phyloP scores from a whole-genome alignment of 2,113 vertebrate species.

The Charina bottae region DNA sequence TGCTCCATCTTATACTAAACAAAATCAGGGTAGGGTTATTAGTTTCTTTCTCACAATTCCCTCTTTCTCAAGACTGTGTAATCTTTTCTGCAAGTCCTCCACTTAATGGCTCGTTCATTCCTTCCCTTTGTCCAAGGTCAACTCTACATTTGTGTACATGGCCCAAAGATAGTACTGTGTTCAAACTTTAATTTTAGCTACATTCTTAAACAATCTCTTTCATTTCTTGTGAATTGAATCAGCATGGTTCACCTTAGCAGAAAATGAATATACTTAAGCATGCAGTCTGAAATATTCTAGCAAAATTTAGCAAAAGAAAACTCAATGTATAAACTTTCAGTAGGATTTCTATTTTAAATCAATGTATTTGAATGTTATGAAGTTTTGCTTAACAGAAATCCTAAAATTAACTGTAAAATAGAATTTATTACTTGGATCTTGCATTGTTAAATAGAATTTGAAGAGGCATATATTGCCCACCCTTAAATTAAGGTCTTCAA shows the following conservation, averaged over 20 bases:
- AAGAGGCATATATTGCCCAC: slow-evolving; percentile 26
- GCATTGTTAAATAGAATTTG: slow-evolving; percentile 1
- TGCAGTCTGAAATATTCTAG: not conserved
- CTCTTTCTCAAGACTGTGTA: too few species aligned
- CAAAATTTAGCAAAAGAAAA: slow-evolving; percentile 19
- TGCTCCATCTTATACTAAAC: too few species aligned
- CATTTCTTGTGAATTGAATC: not conserved
- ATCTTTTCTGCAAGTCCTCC: too few species aligned
- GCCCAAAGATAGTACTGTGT: not conserved
- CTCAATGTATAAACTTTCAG: not conserved
- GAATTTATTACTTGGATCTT: slow-evolving; percentile 36
- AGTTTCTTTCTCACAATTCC: too few species aligned
- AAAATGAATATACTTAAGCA: not conserved
- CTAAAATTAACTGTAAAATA: slow-evolving; percentile 28
- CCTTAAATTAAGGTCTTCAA: slow-evolving; percentile 19
- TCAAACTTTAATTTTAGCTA: accelerated
- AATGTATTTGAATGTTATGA: not conserved
- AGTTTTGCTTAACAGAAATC: slow-evolving; percentile 38
- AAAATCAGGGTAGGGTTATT: too few species aligned
- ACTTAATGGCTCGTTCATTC: too few species aligned
- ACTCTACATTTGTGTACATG: too few species aligned
- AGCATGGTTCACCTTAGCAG: not conserved
- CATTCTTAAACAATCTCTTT: accelerated
- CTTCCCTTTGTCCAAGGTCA: too few species aligned
- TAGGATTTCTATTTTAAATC: slow-evolving; percentile 12